Base-by-base conservation (phyloP, 1,140 invertebrate genomes). In the Tetramorium parvispinum region DNA sequence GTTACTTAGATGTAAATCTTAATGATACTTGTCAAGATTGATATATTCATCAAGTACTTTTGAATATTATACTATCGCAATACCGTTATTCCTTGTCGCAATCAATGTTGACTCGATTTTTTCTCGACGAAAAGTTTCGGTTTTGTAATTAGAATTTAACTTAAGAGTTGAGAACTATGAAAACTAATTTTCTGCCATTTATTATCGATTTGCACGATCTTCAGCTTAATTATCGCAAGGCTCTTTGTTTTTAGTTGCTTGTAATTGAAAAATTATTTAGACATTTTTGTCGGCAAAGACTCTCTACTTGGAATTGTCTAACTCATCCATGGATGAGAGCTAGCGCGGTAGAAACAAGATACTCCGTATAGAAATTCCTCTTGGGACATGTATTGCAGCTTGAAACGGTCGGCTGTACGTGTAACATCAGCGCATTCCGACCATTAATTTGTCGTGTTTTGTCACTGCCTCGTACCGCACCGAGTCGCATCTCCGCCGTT, bases 361-460 rank as follows among this genome's bases (percentile, higher is more conserved):
- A 49, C 21, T 59, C 53, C 27, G 51, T 32, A 43, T 3, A 21
- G 79, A 75, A 83, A 83, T 83, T 75, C 79, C 79, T 83, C 79
- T 5, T 18, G 68, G 79, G 43, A 61, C 79, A 59, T 43, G 79
- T 73, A 82, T 57, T 57, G 51, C 79, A 83, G 68, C 79, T 46
- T 24, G 57, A 73, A 83, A 83, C 79, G 79, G 68, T 83, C 79
- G 79, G 68, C 79, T 75, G 55, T 83, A 59, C 70, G 40, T 24
- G 79, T 75, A 83, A 83, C 68, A 75, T 75, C 79, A 83, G 79
- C 53, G 68, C 79, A 83, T 83, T 83, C 68, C 79, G 79, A 73
- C 79, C 68, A 75, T 83, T 83, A 83, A 83, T 83, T 83, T 57
- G 73, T 85, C 73, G 82, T 78, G 82, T 85, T 85, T 85, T 85